phyloP scores from a whole-genome alignment of 1,140 invertebrate genomes.

The Tachypleus tridentatus region DNA sequence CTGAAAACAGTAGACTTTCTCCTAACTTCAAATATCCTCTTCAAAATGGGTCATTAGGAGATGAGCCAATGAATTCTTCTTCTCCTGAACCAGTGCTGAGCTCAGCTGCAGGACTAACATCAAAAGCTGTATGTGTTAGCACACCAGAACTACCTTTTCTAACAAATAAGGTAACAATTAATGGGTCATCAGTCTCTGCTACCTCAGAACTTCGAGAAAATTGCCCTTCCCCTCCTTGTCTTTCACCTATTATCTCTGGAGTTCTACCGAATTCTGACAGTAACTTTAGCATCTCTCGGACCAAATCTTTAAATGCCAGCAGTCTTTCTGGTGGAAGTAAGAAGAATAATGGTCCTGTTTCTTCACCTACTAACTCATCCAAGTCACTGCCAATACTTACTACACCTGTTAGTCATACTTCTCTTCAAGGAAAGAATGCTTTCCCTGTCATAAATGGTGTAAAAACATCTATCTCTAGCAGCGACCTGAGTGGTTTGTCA shows the following conservation, averaged over 20 bases:
- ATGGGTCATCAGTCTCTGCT: neutral
- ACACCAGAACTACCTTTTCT: neutral
- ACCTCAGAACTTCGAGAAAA: neutral
- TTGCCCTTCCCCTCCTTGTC: neutral
- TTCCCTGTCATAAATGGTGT: too few species aligned
- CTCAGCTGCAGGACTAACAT: too few species aligned
- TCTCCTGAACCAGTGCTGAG: too few species aligned
- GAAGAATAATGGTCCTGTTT: neutral
- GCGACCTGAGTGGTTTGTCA: too few species aligned
- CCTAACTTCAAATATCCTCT: too few species aligned
- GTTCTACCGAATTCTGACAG: neutral
- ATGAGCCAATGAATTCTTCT: too few species aligned
- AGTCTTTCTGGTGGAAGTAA: neutral
- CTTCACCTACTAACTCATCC: neutral
- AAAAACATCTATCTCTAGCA: too few species aligned
- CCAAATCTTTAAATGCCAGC: neutral
- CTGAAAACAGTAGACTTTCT: too few species aligned
- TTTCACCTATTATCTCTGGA: neutral
- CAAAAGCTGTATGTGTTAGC: neutral
- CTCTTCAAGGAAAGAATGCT: neutral
- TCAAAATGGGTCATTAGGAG: too few species aligned
- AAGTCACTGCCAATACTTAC: slow-evolving; percentile 1
- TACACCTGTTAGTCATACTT: slow-evolving; percentile 7
- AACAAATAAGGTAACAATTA: neutral
- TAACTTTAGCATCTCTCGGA: neutral